These are phyloP conservation scores for Charanyca ferruginea DNA, from an alignment of 2,888 invertebrate species.

Conservation along the genomic window DNA sequence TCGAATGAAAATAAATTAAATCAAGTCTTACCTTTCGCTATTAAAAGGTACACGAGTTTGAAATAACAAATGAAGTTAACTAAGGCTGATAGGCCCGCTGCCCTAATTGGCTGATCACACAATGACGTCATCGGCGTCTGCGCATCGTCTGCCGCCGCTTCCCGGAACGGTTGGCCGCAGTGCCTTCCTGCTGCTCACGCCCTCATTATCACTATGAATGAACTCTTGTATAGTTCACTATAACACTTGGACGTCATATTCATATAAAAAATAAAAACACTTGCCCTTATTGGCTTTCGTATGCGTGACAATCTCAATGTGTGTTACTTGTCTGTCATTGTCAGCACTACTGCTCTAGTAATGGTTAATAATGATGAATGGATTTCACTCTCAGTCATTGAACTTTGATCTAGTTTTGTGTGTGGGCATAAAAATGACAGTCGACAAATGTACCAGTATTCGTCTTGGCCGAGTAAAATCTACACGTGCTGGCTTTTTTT, in stretches of 20 bases:
- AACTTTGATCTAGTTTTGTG: slow-evolving; percentile 86
- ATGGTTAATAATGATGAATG: slow-evolving; percentile 84
- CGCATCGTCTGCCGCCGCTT: slow-evolving; percentile 86
- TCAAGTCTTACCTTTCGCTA: slow-evolving; percentile 27
- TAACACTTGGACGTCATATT: slow-evolving; percentile 66
- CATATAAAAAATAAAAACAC: slow-evolving; percentile 61
- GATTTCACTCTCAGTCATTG: slow-evolving; percentile 86
- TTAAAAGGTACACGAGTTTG: slow-evolving; percentile 31
- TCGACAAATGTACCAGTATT: slow-evolving; percentile 70
- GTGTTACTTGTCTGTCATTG: slow-evolving; percentile 81
- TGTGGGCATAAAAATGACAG: slow-evolving; percentile 83
- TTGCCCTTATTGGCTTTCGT: slow-evolving; percentile 75
- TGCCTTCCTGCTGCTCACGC: slow-evolving; percentile 82
- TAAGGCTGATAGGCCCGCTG: slow-evolving; percentile 76
- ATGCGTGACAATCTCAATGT: slow-evolving; percentile 77
- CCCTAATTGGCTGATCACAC: slow-evolving; percentile 82
- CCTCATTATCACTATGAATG: slow-evolving; percentile 83
- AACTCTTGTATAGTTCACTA: slow-evolving; percentile 70
- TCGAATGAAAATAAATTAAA: slow-evolving; percentile 29
- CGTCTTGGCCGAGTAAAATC: slow-evolving; percentile 64
- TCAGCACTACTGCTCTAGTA: slow-evolving; percentile 83
- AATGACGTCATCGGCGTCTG: slow-evolving; percentile 87
- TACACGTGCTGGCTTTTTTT: slow-evolving; percentile 62
- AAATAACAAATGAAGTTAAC: slow-evolving; percentile 67
- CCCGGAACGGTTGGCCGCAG: slow-evolving; percentile 85